A percentile compares a stretch with the other conserved stretches of the same genome.
phyloP scores from a whole-genome alignment of 2,113 vertebrate species.

The Tupaia chinensis region DNA sequence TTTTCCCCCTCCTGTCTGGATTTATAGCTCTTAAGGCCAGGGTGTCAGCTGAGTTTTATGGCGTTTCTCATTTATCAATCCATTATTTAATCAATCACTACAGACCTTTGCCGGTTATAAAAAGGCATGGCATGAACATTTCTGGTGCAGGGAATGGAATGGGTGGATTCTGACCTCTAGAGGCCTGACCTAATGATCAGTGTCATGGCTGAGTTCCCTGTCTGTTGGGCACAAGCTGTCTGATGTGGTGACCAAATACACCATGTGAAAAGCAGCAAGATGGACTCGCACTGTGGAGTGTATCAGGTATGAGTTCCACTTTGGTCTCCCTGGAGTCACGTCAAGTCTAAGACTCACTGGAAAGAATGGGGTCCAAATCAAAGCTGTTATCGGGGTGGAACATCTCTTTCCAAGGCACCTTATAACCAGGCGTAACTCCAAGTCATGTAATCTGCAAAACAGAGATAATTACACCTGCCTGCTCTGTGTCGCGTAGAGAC shows the following conservation, averaged over 20 bases:
- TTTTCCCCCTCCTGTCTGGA: conserved; percentile 24
- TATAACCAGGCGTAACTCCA: conserved; percentile 69
- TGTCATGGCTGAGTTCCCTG: neutral
- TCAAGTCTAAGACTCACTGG: neutral
- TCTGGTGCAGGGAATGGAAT: neutral
- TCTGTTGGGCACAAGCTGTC: neutral
- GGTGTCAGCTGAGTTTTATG: neutral
- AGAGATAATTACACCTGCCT: conserved; percentile 77
- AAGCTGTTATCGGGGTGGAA: conserved; percentile 35
- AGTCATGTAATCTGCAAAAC: conserved; percentile 67
- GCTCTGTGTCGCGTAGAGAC: conserved; percentile 56
- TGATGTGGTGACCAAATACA: neutral
- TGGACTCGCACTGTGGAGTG: neutral
- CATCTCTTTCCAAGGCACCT: conserved; percentile 63
- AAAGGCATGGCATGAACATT: neutral
- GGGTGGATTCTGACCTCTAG: neutral
- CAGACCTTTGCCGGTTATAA: neutral
- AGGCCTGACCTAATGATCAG: neutral
- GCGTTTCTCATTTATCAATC: conserved; percentile 38
- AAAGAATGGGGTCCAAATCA: conserved; percentile 29
- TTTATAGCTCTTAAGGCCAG: conserved; percentile 4
- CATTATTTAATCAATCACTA: neutral
- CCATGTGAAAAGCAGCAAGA: neutral
- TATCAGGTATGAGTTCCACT: neutral
- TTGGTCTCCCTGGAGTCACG: neutral